Evolutionary conservation across 2,113 vertebrate genomes (phyloP), one percentile per base, ranked within the genome.

Genomic region (Cebus imitator): DNA sequence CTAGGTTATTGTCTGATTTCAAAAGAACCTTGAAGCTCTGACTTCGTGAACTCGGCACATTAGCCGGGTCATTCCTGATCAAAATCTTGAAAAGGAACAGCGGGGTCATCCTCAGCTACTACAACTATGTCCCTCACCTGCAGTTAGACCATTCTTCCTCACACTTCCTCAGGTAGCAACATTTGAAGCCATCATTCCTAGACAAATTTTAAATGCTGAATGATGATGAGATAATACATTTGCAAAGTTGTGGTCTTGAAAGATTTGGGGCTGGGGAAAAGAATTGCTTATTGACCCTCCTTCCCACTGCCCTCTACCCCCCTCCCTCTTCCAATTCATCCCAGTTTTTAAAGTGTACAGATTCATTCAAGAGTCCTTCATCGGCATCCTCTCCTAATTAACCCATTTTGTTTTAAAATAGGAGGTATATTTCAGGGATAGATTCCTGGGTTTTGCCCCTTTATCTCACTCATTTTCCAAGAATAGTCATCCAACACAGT

Each of bases 1-100:
- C 75, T 35, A 57, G 81, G 82, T 90, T 88, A 90, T 86, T 92
- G 95, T 94, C 45, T 91, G 80, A 32, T 92, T 98, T 88, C 88
- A 37, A 90, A 96, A 76, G 82, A 64, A 68, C 50, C 2, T 1
- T 21, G 43, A 32, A 82, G 35, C 80, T 87, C 52, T 84, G 95
- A 70, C 87, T 97, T 85, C 25, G 37, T 79, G 55, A 95, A 94
- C 93, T 83, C 95, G 20, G 50, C 80, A 75, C 48, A n/a, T 75
- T 52, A 73, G 73, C 23, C 4, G 4, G 21, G 64, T 61, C 91
- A 32, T 83, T 84, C 48, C 68, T 68, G 76, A 40, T 43, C 43
- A 35, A 80, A 82, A 80, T 27, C 43, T 87, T 72, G 30, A 37
- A 93, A 87, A 68, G 70, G 95, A 96, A 97, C 87, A 92, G 32